phyloP scores from a whole-genome alignment of 2,888 invertebrate species.

The Dermolepida albohirtum region DNA sequence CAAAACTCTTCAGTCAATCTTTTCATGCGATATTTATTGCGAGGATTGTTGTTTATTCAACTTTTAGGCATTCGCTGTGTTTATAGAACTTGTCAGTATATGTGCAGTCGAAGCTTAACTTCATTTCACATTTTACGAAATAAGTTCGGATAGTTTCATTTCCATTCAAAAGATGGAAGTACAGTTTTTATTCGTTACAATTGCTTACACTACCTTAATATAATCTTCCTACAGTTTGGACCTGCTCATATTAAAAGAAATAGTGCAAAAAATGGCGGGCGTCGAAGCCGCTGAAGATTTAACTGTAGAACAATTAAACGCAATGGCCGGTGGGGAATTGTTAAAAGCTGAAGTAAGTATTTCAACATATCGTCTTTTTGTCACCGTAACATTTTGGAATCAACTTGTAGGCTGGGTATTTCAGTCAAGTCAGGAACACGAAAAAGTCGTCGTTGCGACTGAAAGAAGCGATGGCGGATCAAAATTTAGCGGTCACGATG shows the following conservation, averaged over 20 bases:
- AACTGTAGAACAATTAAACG: conserved; percentile 95
- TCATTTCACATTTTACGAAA: too few relatives aligned
- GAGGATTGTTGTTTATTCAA: too few relatives aligned
- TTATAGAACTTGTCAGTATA: too few relatives aligned
- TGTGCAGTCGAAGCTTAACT: too few relatives aligned
- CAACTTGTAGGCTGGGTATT: conserved; percentile 88
- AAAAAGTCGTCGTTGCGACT: conserved; percentile 94
- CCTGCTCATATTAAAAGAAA: conserved; percentile 92
- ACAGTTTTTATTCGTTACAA: too few relatives aligned
- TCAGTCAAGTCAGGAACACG: conserved; percentile 96
- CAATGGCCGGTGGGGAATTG: conserved; percentile 96
- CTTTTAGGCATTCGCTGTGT: too few relatives aligned
- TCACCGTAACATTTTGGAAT: conserved; percentile 11
- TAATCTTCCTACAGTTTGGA: conserved; percentile 75
- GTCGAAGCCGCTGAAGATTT: conserved; percentile 97
- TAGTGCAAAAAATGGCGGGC: conserved; percentile 99
- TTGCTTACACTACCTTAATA: too few relatives aligned
- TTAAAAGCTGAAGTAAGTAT: conserved; percentile 87
- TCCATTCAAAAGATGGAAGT: too few relatives aligned
- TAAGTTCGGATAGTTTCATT: too few relatives aligned
- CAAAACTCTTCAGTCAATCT: too few relatives aligned
- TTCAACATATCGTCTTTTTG: not conserved
- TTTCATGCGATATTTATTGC: too few relatives aligned
- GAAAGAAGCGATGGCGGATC: conserved; percentile 94
- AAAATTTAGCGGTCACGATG: conserved; percentile 92